Percentiles rank a stretch among this genome's conserved stretches.
phyloP scores from a whole-genome alignment of 2,113 vertebrate species.

The Etheostoma cragini region DNA sequence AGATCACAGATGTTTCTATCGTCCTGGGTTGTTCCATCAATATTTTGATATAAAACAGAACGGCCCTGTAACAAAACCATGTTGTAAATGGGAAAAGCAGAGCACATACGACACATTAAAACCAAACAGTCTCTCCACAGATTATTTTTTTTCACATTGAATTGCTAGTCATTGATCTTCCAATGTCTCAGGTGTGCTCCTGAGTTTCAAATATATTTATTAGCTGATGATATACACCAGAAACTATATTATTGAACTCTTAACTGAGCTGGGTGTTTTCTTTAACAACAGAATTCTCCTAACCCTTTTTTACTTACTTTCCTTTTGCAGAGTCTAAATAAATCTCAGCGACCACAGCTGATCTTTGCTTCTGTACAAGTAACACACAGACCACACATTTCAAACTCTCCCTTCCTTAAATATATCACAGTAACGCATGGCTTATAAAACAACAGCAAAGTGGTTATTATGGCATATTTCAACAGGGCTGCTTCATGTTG shows the following conservation, averaged over 20 bases:
- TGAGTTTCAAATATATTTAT: not conserved
- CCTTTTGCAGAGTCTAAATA: not conserved
- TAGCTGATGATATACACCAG: not conserved
- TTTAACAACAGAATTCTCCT: not conserved
- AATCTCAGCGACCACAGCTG: not conserved
- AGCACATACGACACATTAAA: not conserved
- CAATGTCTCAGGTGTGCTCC: not conserved
- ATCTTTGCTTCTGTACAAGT: not conserved
- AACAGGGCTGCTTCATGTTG: not conserved
- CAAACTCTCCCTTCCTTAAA: constrained; percentile 5
- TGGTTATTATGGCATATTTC: constrained; percentile 40
- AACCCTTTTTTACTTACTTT: not conserved
- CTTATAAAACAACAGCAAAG: constrained; percentile 58
- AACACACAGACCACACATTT: not conserved
- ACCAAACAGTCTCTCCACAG: not conserved
- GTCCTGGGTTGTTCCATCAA: not conserved
- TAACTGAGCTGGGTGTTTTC: not conserved
- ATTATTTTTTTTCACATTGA: not conserved
- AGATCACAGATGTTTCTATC: not conserved
- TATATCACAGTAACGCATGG: constrained; percentile 26
- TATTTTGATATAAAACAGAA: not conserved
- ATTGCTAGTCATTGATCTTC: not conserved
- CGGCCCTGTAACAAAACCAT: not conserved
- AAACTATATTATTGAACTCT: not conserved
- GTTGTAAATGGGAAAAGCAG: not conserved